phyloP scores from a whole-genome alignment of 2,888 invertebrate genomes.

The Drosophila melanosoma region DNA sequence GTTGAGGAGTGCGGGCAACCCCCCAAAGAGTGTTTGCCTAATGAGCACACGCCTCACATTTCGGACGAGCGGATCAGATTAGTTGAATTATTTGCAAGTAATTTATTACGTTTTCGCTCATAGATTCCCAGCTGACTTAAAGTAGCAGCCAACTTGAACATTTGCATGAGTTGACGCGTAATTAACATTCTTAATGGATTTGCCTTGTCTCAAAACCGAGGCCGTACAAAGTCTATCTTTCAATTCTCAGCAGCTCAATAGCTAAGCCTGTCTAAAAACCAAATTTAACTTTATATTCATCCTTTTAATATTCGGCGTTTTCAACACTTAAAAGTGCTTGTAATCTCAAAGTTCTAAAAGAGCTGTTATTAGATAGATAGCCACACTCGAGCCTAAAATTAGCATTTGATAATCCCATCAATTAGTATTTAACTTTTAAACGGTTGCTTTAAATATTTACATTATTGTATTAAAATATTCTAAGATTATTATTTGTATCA shows the following conservation, averaged over 20 bases:
- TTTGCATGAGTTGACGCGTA: constrained; percentile 57
- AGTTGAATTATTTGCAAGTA: constrained; percentile 81
- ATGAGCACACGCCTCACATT: constrained; percentile 77
- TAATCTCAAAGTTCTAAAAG: background rate
- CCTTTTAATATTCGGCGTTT: constrained; percentile 20
- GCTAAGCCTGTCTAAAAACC: background rate
- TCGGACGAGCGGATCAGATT: constrained; percentile 64
- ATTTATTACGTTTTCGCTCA: constrained; percentile 76
- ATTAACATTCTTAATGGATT: constrained; percentile 78
- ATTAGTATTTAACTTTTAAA: background rate
- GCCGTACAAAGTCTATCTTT: background rate
- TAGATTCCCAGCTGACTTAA: constrained; percentile 53
- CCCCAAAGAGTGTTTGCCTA: constrained; percentile 45
- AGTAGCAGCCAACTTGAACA: constrained; percentile 32
- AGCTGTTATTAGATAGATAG: background rate
- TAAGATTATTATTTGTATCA: background rate
- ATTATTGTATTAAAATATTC: background rate
- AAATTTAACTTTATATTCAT: constrained; percentile 10
- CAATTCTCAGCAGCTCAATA: background rate
- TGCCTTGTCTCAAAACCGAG: constrained; percentile 55
- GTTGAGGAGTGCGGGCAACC: constrained; percentile 4
- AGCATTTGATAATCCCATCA: background rate
- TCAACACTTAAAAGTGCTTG: constrained; percentile 3
- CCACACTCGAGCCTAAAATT: background rate
- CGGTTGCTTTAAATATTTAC: background rate